Evolutionary conservation across 2,113 vertebrate species (phyloP), one percentile per base, ranked within the genome.

Genomic region (Tachuris rubrigastra): DNA sequence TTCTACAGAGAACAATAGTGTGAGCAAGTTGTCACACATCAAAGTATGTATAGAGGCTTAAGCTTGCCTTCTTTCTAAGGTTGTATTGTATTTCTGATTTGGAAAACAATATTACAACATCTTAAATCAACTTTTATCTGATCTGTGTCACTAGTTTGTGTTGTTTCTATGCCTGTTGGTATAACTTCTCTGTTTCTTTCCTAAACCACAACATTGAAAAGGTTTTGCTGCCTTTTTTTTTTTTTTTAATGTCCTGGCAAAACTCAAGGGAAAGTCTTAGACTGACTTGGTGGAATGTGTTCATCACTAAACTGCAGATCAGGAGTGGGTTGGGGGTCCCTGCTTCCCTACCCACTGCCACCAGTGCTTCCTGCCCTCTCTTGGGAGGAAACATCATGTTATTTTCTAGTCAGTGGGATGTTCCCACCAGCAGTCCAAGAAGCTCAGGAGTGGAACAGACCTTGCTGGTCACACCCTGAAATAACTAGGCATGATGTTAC

Each of bases 1-100:
- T 84, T 95, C 62, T 74, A 8, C 5, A 30, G 62, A 49, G 75
- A 85, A 33, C 53, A 85, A 66, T 28, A 66, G 37, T 1, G 4
- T 21, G 25, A 93, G 60, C 74, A 79, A 76, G 66, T 80, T 83
- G 58, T 91, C 85, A 76, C 72, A 37, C 53, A 53, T 52, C 72
- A 18, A 63, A 62, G 37, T 56, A 55, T 15, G 50, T 65, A 14
- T 20, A 58, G 88, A 84, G 37, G 67, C 50, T 84, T 83, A 50
- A 86, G 24, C 76, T 67, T 84, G 41, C 72, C 37, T 66, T 56
- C 46, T 88, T 74, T 90, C 0, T 0, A 76, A 85, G 85, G 67
- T 20, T 83, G 17, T 60, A 5, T 69, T 69, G 53, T 47, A 44
- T 75, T 86, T 94, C 68, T 69, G 68, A 74, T 47, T 62, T 77